A percentile compares a stretch with the other conserved stretches of the same genome.
Evolutionary conservation across 2,797 vertebrate genomes (phyloP).

Genomic region (Chaunax sp.): DNA sequence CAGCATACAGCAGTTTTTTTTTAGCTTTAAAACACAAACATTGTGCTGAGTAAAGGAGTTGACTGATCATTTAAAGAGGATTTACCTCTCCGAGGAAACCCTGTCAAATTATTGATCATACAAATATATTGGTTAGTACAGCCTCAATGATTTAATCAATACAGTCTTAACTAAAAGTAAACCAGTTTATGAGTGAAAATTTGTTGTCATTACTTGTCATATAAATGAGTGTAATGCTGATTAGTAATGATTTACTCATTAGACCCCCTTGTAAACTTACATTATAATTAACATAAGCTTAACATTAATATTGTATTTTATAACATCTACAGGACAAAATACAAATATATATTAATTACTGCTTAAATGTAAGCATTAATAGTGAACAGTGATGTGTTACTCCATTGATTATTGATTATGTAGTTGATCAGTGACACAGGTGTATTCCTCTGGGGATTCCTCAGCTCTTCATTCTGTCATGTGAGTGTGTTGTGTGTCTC

Average conservation of each 20-base stretch:
- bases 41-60: too few relatives aligned
- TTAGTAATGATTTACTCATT: not conserved
- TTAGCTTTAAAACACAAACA: too few relatives aligned
- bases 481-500: conserved; percentile 30
- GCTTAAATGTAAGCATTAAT: not conserved
- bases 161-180: not conserved
- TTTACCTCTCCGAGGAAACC: too few relatives aligned
- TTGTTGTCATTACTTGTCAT: not conserved
- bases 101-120: not conserved
- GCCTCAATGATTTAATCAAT: not conserved
- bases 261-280: accelerated
- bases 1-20: not conserved
- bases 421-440: conserved; percentile 22
- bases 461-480: conserved; percentile 32
- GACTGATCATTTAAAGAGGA: too few relatives aligned
- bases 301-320: not conserved
- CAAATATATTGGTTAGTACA: not conserved
- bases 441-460: conserved; percentile 25
- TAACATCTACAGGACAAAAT: too few relatives aligned
- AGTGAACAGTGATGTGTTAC: not conserved
- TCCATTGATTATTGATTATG: conserved; percentile 22
- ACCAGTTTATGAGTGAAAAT: not conserved
- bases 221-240: not conserved
- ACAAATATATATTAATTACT: not conserved
- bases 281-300: not conserved